Evolutionary conservation across 2,888 invertebrate genomes (phyloP), one percentile per base, ranked within the genome.

Genomic region (Pollenia labialis): DNA sequence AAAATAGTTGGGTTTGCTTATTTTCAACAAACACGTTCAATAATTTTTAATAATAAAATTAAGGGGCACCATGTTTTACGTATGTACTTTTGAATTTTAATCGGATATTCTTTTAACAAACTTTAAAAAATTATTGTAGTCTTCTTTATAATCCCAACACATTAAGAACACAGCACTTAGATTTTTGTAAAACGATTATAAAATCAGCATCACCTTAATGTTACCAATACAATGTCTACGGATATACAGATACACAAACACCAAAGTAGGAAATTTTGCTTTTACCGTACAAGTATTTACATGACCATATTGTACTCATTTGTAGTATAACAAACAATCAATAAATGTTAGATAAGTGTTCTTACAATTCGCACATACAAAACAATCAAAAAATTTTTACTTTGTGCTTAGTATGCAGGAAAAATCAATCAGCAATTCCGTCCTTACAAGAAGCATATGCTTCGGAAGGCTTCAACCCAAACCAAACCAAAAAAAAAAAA

Each of bases 371-470:
- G 16, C 44, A 62, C 60, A 80, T 46, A 44, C 6, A n/a, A 23
- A 44, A 18, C 2, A 72, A 72, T 18, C 50, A 18, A 80, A 80
- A 62, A 18, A 42, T 14, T 40, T 79, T 75, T 75, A 40, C 62
- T 82, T 85, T 76, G 23, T 83, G 82, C 75, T 83, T 64, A 86
- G 58, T 52, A 54, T 83, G 86, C 80, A 83, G 71, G 74, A 86
- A 80, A 86, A 83, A 83, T 83, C 86, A 86, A 86, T 83, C 80
- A 83, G 58, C 76, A 80, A 76, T 48, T 66, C 46, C 46, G 16
- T 62, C 40, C 42, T n/a, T 58, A n/a, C n/a, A 8, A 69, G 44
- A 44, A 50, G n/a, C 23, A 68, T 18, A 23, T 64, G 44, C 44
- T 76, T 64, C 12, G 23, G 42, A 75, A 40, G 50, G 10, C 46